Conservation (phyloP, 2,113 vertebrate genomes). For the Sardina pilchardus region DNA sequence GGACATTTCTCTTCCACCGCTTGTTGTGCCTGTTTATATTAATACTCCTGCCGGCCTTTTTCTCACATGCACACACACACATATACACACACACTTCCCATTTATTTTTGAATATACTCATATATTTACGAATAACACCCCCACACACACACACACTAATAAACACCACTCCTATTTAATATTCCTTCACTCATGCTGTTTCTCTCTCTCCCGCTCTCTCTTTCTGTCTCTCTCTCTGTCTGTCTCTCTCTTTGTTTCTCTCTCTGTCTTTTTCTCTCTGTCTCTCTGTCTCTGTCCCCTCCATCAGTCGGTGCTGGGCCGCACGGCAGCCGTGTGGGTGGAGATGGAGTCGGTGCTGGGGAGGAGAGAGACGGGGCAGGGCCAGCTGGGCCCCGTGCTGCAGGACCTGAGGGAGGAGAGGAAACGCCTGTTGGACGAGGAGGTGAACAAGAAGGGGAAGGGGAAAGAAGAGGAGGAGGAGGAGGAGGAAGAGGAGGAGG, state of each 20-base stretch:
- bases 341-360: constrained; percentile 39
- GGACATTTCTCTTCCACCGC: neutral
- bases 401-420: constrained; percentile 62
- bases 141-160: neutral
- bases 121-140: neutral
- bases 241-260: too few species aligned
- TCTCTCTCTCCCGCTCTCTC: too few species aligned
- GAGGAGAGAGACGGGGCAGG: constrained; percentile 30
- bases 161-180: neutral
- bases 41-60: neutral
- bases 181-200: neutral
- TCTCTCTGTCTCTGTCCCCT: neutral
- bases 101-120: neutral
- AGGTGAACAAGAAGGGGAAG: constrained; percentile 36
- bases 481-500: constrained; percentile 24
- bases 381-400: constrained; percentile 52
- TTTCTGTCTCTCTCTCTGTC: too few species aligned
- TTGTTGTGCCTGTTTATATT: neutral
- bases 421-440: constrained; percentile 56
- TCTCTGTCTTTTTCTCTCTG: neutral
- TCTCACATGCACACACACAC: neutral
- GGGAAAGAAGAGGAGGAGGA: constrained; percentile 45
- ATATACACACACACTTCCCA: neutral
- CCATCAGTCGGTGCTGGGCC: constrained; percentile 56
- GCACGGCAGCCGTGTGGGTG: constrained; percentile 56